Conservation (phyloP, 92 coral and sea anemone genomes). For the Porites divaricata region DNA sequence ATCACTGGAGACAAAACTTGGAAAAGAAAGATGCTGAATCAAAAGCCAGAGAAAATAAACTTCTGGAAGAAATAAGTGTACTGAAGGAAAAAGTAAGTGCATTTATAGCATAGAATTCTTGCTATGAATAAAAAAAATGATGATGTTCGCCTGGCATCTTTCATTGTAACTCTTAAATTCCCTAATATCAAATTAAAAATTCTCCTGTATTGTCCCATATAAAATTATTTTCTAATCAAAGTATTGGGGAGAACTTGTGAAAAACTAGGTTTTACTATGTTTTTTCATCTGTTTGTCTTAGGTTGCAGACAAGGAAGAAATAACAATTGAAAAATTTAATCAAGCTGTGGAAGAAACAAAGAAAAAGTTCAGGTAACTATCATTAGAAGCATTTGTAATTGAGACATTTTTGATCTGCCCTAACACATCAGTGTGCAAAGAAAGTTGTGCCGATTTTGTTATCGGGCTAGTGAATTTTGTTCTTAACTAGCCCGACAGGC, state of each 20-base stretch:
- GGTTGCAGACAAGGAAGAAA: constrained; percentile 70
- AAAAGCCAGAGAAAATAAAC: constrained; percentile 52
- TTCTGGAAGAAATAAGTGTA: constrained; percentile 45
- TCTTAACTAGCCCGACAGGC: no score
- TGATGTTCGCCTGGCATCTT: neutral
- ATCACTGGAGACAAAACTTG: constrained; percentile 23
- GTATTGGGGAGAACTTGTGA: no score
- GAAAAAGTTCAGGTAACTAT: constrained; percentile 72
- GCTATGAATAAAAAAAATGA: no score
- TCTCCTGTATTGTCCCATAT: no score
- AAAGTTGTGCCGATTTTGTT: no score
- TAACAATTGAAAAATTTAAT: constrained; percentile 77
- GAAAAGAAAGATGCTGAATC: constrained; percentile 55
- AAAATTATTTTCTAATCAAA: no score
- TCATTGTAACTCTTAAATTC: neutral
- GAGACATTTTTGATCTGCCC: neutral
- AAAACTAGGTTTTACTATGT: neutral
- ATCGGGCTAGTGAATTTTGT: no score
- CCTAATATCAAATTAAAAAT: neutral
- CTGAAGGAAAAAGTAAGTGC: constrained; percentile 57
- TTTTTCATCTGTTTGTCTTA: constrained; percentile 1
- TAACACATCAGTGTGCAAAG: no score
- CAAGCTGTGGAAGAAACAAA: constrained; percentile 77
- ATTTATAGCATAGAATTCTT: neutral
- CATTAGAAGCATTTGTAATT: neutral